Conservation (phyloP, 1,140 invertebrate genomes). For the Harlomillsia oculata region DNA sequence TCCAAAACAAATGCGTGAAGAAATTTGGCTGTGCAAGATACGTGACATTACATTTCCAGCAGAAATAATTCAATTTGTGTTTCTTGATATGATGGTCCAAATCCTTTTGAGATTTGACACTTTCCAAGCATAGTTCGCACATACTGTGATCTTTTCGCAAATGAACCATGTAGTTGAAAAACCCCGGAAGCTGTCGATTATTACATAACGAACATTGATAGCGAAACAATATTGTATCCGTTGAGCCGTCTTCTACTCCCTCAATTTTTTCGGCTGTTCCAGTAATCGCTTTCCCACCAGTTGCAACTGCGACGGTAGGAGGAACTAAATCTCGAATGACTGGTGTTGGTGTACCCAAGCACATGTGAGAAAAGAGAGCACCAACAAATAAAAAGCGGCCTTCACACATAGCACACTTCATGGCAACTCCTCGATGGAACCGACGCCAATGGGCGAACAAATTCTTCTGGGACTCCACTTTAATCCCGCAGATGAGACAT, state of each 20-base stretch:
- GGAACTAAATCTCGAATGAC: slow-evolving; percentile 3
- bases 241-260: slow-evolving; percentile 7
- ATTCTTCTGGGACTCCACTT: slow-evolving; percentile 6
- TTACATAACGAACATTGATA: slow-evolving; percentile 33
- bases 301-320: background rate
- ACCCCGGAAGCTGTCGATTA: slow-evolving; percentile 53
- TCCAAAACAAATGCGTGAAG: slow-evolving; percentile 79
- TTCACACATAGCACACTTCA: slow-evolving; percentile 34
- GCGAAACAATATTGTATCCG: slow-evolving; percentile 19
- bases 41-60: slow-evolving; percentile 71
- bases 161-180: slow-evolving; percentile 76
- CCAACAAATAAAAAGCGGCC: slow-evolving; percentile 33
- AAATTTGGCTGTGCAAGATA: slow-evolving; percentile 77
- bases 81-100: slow-evolving; percentile 70
- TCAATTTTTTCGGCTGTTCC: background rate
- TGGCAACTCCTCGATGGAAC: slow-evolving; percentile 22
- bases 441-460: slow-evolving; percentile 32
- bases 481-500: slow-evolving; percentile 30
- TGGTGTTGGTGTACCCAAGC: slow-evolving; percentile 30
- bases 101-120: slow-evolving; percentile 61
- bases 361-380: slow-evolving; percentile 31
- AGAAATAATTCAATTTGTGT: slow-evolving; percentile 72
- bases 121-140: slow-evolving; percentile 74
- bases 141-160: slow-evolving; percentile 66
- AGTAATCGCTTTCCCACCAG: background rate